These are phyloP conservation scores for Oscarella lobularis DNA, from an alignment of 37 sponge, comb jelly and placozoan species.

Conservation along the genomic window DNA sequence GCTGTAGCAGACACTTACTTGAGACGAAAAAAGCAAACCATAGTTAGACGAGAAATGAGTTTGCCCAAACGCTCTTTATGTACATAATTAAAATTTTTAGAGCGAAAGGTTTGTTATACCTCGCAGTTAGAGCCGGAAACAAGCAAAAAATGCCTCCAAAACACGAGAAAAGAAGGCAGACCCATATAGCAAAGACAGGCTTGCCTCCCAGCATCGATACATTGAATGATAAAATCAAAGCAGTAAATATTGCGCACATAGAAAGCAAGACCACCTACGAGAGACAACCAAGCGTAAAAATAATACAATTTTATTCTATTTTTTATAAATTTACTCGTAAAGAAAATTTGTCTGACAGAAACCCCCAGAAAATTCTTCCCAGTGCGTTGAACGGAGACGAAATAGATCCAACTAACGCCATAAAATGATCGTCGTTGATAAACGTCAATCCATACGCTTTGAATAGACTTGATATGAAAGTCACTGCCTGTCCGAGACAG, in stretches of 20 bases:
- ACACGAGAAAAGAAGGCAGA: conserved; percentile 74
- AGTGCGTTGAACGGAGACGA: conserved; percentile 42
- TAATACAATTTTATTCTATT: too few relatives aligned
- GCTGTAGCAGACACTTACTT: too few relatives aligned
- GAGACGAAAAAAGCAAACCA: conserved; percentile 52
- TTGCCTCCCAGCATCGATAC: neutral
- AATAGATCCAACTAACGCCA: conserved; percentile 34
- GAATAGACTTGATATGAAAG: conserved; percentile 35
- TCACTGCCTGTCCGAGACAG: conserved; percentile 22
- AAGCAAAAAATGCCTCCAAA: conserved; percentile 61
- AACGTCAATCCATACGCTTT: conserved; percentile 41
- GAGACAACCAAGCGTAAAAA: too few relatives aligned
- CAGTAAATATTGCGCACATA: neutral
- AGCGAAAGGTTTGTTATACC: conserved; percentile 4
- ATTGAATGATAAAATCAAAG: neutral
- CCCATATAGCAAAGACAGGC: conserved; percentile 38
- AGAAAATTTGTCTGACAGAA: conserved; percentile 32
- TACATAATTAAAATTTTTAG: neutral
- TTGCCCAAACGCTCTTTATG: conserved; percentile 28
- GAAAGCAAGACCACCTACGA: neutral
- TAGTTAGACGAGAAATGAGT: conserved; percentile 52
- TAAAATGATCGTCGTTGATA: conserved; percentile 41
- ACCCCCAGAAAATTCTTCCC: conserved; percentile 69
- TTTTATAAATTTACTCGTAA: conserved; percentile 19
- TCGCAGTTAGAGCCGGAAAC: conserved; percentile 49